Evolutionary conservation across 2,797 vertebrate species (phyloP), one percentile per base, ranked within the genome.

Genomic region (Spinus olivaceus): DNA sequence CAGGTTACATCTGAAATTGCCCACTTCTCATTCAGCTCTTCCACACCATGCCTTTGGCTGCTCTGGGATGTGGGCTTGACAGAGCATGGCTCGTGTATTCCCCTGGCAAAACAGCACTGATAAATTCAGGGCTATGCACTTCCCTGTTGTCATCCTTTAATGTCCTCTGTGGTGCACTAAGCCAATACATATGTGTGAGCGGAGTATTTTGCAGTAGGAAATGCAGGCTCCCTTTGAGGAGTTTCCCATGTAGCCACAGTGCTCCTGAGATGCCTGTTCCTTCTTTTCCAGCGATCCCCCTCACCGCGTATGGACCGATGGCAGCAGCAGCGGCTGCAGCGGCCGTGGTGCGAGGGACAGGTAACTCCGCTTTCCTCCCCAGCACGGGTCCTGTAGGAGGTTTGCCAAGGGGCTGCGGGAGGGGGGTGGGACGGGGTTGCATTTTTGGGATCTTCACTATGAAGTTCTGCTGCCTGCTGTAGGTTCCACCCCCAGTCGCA

Each of bases 301-400:
- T 99, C 94, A 99, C 99, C 41, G 99, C 99, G 3, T 99, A 99
- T 5, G 99, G 99, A 97, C 99, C 99, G 46, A 99, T 99, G 99
- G 99, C 99, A 0, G 99, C 99, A 0, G 99, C 99, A 0, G 98
- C 99, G 0, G 99, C 99, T 0, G 99, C 99, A 0, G 99, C 99
- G 1, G 99, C 99, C 28, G 99, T 99, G 91, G 99, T 99, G 95
- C 98, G 99, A 98, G 99, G 99, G 98, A 98, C 96, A 97, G 97
- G 96, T 98, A 97, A 98, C 96, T 96, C 80, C 63, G 21, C 90
- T 66, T 66, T 27, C 80, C 90, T 59, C 57, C 57, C 50, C 42
- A 6, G 81, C 1, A 1, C 3, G 2, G 83, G 37, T 21, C 59
- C 65, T 20, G 47, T 4, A 1, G 1, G 35, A 51, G 41, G 8